Base-by-base conservation (phyloP, 2,113 vertebrate genomes). In the Athene noctua region DNA sequence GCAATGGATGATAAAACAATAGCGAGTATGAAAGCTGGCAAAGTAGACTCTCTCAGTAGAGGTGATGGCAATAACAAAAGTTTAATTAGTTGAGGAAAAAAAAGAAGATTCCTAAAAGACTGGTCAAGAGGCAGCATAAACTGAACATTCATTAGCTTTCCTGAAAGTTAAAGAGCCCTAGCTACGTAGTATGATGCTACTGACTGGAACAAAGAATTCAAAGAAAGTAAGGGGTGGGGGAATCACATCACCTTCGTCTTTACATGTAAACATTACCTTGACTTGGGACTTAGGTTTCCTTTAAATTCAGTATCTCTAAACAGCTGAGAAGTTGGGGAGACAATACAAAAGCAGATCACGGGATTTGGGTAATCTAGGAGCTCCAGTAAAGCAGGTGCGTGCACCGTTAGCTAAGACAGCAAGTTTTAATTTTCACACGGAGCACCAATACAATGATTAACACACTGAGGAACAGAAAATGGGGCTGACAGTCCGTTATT, bases 71-170 rank as follows among this genome's bases (percentile, higher is more conserved):
- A 30, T 77, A 92, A 94, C 59, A 85, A 40, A 93, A 85, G 61
- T 87, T 94, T 93, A 94, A 94, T 95, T 92, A 95, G 80, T 61
- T 90, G 61, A 74, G 44, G 30, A 91, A 77, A 67, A 91, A 82
- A 84, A 92, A 80, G 63, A 86, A 80, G 94, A 83, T 88, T 90
- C 80, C 86, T 96, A 85, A 92, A 96, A 96, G 80, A 84, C 72
- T 84, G 84, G 87, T 92, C 54, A 92, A 86, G 65, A 95, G 57
- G 80, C 86, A 92, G 82, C 63, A 95, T 52, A 91, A 86, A 93
- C 3, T 63, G 72, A 93, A 86, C 61, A 91, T 86, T 30, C 55
- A 80, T 51, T 30, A 67, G 92, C 79, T 91, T 92, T 95, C 75
- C 82, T 88, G 46, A 90, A 96, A 95, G 79, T 62, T 72, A 92